Percentiles rank a stretch among this genome's conserved stretches.
phyloP scores from a whole-genome alignment of 2,888 invertebrate genomes.

The Deilephila elpenor region DNA sequence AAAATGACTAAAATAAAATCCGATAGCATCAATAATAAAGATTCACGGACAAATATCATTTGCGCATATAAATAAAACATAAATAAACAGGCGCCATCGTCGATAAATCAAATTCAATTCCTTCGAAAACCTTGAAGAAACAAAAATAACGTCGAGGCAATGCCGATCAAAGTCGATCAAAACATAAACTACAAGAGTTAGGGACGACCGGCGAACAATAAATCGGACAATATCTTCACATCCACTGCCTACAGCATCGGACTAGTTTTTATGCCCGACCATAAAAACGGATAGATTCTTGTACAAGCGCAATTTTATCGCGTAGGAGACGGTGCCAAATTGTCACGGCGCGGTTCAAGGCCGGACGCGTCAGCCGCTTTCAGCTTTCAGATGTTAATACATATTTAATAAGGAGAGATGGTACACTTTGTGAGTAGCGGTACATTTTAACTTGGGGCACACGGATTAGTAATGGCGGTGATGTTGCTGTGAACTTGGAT shows the following conservation, averaged over 20 bases:
- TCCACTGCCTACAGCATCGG: constrained; percentile 37
- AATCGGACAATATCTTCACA: constrained; percentile 24
- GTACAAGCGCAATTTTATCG: constrained; percentile 48
- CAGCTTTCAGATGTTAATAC: constrained; percentile 41
- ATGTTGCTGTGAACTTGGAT: not conserved
- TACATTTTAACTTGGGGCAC: not conserved
- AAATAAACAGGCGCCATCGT: constrained; percentile 13
- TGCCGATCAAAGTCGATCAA: constrained; percentile 21
- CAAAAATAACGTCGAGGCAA: constrained; percentile 11
- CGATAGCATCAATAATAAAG: not conserved
- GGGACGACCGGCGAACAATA: constrained; percentile 30
- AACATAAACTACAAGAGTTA: constrained; percentile 32
- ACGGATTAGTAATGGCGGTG: not conserved
- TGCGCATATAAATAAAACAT: not conserved
- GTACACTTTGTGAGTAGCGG: not conserved
- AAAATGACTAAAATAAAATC: not conserved
- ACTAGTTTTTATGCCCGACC: constrained; percentile 42
- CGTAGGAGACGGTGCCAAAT: constrained; percentile 53
- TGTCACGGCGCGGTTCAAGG: constrained; percentile 60
- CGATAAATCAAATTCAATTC: constrained; percentile 21
- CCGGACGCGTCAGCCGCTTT: constrained; percentile 49
- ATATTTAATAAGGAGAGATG: constrained; percentile 1
- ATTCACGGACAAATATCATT: not conserved
- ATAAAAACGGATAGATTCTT: constrained; percentile 47
- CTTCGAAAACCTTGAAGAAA: constrained; percentile 13